Percentiles rank a stretch among this genome's conserved stretches.
Evolutionary conservation across 2,113 vertebrate genomes (phyloP).

Genomic region (Riparia riparia): DNA sequence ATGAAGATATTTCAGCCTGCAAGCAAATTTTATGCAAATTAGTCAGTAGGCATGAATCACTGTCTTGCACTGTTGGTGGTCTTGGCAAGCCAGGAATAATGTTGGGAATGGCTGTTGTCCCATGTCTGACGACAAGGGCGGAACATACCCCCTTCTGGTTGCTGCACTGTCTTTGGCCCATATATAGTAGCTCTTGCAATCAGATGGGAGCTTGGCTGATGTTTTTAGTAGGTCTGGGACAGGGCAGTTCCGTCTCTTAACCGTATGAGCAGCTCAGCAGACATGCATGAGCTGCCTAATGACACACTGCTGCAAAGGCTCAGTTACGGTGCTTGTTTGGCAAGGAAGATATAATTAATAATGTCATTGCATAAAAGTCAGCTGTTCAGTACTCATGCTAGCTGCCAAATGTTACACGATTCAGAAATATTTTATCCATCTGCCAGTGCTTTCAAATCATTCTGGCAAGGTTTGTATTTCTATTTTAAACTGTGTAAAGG

Average conservation of each 20-base stretch:
- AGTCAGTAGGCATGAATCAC: neutral
- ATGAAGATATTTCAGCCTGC: neutral
- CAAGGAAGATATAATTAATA: slow-evolving; percentile 59
- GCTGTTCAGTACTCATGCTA: slow-evolving; percentile 74
- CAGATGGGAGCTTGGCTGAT: slow-evolving; percentile 59
- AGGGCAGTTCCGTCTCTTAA: neutral
- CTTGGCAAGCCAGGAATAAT: neutral
- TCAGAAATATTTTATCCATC: slow-evolving; percentile 73
- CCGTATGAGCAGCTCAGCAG: slow-evolving; percentile 3
- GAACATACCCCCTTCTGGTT: neutral
- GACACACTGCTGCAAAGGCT: slow-evolving; percentile 52
- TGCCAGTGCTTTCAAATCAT: slow-evolving; percentile 71
- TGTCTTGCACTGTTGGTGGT: neutral
- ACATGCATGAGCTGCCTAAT: slow-evolving; percentile 35
- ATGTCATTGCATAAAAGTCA: slow-evolving; percentile 76
- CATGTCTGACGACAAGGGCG: neutral
- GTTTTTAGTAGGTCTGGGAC: slow-evolving; percentile 2
- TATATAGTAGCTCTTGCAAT: slow-evolving; percentile 24
- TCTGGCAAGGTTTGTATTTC: slow-evolving; percentile 59
- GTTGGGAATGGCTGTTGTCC: neutral
- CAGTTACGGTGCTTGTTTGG: slow-evolving; percentile 40
- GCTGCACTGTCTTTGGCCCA: neutral
- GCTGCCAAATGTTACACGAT: slow-evolving; percentile 66
- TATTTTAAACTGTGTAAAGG: slow-evolving; percentile 67
- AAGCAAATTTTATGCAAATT: neutral